Conservation (phyloP, 1,140 invertebrate species). For the Diorhabda carinulata region DNA sequence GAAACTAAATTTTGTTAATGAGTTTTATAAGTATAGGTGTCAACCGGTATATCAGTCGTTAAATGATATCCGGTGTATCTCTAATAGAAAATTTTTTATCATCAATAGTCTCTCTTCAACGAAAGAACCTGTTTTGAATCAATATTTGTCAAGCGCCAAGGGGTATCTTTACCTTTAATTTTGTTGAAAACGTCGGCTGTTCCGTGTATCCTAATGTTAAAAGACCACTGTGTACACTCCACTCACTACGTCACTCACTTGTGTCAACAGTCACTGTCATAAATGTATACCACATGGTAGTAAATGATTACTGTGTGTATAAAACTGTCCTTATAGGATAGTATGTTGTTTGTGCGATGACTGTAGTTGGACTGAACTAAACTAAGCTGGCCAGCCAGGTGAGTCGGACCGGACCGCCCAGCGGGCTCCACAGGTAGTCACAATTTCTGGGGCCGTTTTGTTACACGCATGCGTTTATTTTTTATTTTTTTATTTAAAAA, state of each 20-base stretch:
- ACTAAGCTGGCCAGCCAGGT: background rate
- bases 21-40: too few species aligned
- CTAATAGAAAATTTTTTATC: too few species aligned
- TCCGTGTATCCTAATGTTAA: background rate
- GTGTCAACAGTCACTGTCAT: background rate
- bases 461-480: background rate
- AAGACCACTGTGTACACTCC: background rate
- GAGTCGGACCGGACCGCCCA: background rate
- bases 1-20: too few species aligned
- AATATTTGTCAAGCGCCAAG: background rate
- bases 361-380: background rate
- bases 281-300: background rate
- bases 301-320: background rate
- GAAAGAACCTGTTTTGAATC: background rate
- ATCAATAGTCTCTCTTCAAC: background rate
- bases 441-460: background rate
- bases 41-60: too few species aligned
- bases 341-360: background rate
- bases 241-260: slow-evolving; percentile 1
- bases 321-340: too few species aligned
- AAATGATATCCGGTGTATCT: too few species aligned
- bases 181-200: background rate
- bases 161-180: background rate
- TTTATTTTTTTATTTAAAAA: background rate
- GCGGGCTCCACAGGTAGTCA: background rate